Conservation (phyloP, 2,888 invertebrate genomes). For the Drosophila subsilvestris region DNA sequence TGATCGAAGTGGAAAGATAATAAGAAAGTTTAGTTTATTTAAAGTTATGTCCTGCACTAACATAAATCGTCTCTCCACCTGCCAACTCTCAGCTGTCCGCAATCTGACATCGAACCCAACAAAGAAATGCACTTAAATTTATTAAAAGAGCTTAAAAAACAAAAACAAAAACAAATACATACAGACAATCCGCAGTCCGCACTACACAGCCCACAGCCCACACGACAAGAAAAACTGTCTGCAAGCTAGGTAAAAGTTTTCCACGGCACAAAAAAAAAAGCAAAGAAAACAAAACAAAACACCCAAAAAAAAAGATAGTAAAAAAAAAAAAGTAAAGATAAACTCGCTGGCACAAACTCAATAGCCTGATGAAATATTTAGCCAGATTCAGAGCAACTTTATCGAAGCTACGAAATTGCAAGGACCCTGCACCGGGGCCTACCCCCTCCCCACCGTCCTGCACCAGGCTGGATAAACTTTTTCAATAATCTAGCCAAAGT, state of each 20-base stretch:
- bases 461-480: constrained; percentile 61
- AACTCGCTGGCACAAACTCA: constrained; percentile 65
- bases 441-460: constrained; percentile 12
- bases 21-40: constrained; percentile 3
- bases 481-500: constrained; percentile 71
- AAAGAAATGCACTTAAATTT: constrained; percentile 70
- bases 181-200: constrained; percentile 11
- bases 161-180: constrained; percentile 35
- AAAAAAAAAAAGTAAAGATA: constrained; percentile 60
- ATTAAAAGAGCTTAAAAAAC: constrained; percentile 60
- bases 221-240: constrained; percentile 31
- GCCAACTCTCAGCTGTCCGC: constrained; percentile 30
- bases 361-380: constrained; percentile 73
- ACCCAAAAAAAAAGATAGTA: neutral
- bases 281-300: constrained; percentile 11
- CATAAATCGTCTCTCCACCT: constrained; percentile 12
- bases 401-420: constrained; percentile 57
- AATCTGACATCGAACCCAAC: constrained; percentile 44
- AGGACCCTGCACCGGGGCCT: constrained; percentile 16
- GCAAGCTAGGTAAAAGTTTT: constrained; percentile 55
- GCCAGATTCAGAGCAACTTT: constrained; percentile 69
- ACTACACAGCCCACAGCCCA: neutral
- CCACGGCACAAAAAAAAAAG: constrained; percentile 36
- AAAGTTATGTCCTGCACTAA: neutral
- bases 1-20: constrained; percentile 22